Base-by-base conservation (phyloP, 2,113 vertebrate species). In the Phodopus roborovskii region DNA sequence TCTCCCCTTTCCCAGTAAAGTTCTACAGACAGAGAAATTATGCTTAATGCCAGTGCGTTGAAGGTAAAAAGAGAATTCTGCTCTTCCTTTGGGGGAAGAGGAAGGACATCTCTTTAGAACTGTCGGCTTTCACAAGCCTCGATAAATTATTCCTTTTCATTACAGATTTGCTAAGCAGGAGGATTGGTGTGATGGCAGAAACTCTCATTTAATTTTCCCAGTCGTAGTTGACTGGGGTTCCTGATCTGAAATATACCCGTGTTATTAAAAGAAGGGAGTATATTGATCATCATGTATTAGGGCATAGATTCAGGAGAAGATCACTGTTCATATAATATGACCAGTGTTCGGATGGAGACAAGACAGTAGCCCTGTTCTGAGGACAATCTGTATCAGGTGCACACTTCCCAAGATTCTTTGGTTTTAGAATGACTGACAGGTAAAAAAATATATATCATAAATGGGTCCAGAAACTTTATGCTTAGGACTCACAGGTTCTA, bases 61-160 rank as follows among this genome's bases (percentile, higher is more conserved):
- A 97, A 91, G 98, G 98, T 98, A 98, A 97, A 98, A 98, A 98
- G 97, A 97, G 96, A 95, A 97, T 96, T 91, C 97, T 19, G 7
- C 92, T 98, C 97, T 98, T 98, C 98, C 98, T 98, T 97, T 98
- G 98, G 98, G 98, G 97, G 96, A 98, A 90, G 97, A 98, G 96
- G 98, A 99, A 98, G 98, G 98, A 98, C 97, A 97, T 98, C 98
- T 98, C 98, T 99, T 99, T 98, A 98, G 98, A 98, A 98, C 98
- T 98, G 98, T 98, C 98, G 98, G 98, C 98, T 99, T 97, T 98
- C 99, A 98, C 98, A 98, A 98, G 98, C 98, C 95, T 62, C 98
- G 96, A 99, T 99, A 98, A 99, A 99, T 99, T 98, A 99, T 99
- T 99, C 99, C 97, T 98, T 99, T 98, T 99, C 98, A 99, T 99